Percentiles rank a stretch among this genome's conserved stretches.
Evolutionary conservation across 2,797 vertebrate genomes (phyloP).

Genomic region (Chelonia mydas): DNA sequence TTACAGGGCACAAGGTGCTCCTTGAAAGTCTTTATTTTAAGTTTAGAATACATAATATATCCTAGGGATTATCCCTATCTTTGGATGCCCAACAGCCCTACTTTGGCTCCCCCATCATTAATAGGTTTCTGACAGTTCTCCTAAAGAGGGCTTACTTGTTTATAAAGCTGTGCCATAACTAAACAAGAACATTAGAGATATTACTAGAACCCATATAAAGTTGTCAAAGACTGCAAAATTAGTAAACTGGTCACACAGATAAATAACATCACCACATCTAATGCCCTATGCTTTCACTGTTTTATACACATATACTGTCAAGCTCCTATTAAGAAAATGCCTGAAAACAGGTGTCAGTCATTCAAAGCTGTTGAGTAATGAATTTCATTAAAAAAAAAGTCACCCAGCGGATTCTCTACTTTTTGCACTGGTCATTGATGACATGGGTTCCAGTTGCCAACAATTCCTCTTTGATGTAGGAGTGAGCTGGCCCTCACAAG

Average conservation of each 20-base stretch:
- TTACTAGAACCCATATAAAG: background rate
- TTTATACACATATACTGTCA: background rate
- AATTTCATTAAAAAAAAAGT: background rate
- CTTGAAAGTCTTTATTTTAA: background rate
- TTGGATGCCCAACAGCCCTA: background rate
- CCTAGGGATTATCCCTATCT: background rate
- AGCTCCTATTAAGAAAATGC: background rate
- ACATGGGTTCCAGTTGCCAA: background rate
- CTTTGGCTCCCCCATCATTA: background rate
- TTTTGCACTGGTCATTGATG: background rate
- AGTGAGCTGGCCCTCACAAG: accelerated
- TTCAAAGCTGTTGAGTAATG: background rate
- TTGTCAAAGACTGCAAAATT: background rate
- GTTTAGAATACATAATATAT: background rate
- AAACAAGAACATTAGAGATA: background rate
- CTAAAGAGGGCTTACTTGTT: background rate
- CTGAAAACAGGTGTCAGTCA: background rate
- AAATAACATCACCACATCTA: background rate
- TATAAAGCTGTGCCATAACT: background rate
- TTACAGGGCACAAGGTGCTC: background rate
- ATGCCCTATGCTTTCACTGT: background rate
- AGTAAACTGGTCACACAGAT: background rate
- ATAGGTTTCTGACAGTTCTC: background rate
- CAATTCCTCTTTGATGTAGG: background rate
- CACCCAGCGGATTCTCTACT: accelerated